Conservation (phyloP, 2,888 invertebrate genomes). For the Tetragnatha montana region DNA sequence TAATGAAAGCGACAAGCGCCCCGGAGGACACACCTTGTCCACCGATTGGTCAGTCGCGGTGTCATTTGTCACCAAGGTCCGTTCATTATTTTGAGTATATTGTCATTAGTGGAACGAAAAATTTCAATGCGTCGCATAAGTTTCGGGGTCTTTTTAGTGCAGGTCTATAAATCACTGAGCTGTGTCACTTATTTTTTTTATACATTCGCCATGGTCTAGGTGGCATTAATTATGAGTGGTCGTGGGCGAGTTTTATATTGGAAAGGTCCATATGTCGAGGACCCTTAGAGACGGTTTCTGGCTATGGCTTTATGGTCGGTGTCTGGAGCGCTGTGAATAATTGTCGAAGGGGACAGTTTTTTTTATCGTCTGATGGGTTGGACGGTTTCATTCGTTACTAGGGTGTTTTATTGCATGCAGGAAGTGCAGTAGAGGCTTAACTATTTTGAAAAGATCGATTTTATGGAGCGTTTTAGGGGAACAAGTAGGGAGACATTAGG, state of each 20-base stretch:
- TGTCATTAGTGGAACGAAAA: slow-evolving; percentile 30
- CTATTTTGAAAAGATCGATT: too few relatives aligned
- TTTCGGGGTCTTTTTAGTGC: slow-evolving; percentile 29
- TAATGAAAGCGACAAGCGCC: slow-evolving; percentile 66
- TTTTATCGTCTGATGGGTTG: neutral
- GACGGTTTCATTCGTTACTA: neutral
- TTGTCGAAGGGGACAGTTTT: neutral
- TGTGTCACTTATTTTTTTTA: neutral
- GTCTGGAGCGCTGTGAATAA: neutral
- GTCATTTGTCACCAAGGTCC: slow-evolving; percentile 60
- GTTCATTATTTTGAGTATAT: slow-evolving; percentile 68
- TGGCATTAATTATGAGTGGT: slow-evolving; percentile 18
- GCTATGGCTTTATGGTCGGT: neutral
- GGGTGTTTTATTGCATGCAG: too few relatives aligned
- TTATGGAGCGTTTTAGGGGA: too few relatives aligned
- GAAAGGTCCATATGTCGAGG: neutral
- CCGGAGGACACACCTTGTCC: slow-evolving; percentile 49
- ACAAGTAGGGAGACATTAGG: too few relatives aligned
- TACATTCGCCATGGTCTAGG: neutral
- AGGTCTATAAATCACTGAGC: slow-evolving; percentile 23
- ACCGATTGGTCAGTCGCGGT: slow-evolving; percentile 7
- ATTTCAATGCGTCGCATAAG: slow-evolving; percentile 40
- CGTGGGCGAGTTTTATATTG: neutral
- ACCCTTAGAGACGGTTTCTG: neutral
- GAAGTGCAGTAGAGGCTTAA: too few relatives aligned